These are phyloP conservation scores for Pantherophis alleghaniensis DNA, from an alignment of 2,797 vertebrate species.

Conservation along the genomic window DNA sequence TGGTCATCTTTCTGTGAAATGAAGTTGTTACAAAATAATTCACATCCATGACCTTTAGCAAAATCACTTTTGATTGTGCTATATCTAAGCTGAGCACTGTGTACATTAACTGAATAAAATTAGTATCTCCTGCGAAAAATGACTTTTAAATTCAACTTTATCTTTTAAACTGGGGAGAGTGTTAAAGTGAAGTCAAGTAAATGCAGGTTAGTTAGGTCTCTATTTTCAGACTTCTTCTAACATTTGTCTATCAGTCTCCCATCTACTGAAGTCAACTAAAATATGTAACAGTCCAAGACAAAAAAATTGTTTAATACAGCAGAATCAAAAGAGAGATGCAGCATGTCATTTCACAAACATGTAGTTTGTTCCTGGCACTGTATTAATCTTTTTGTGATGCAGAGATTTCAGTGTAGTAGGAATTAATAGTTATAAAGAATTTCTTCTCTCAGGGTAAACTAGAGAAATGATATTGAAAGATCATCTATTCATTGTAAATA, in stretches of 20 bases:
- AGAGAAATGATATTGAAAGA: background rate
- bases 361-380: background rate
- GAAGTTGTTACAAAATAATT: background rate
- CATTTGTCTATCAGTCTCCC: background rate
- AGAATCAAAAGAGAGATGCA: background rate
- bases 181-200: background rate
- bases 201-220: background rate
- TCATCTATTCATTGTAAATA: background rate
- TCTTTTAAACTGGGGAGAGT: background rate
- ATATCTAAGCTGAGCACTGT: background rate
- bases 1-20: background rate
- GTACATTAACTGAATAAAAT: background rate
- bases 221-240: background rate
- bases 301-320: background rate
- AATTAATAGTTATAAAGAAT: background rate
- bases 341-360: background rate
- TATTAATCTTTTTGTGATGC: background rate
- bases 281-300: background rate
- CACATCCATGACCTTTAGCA: background rate
- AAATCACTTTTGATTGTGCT: background rate
- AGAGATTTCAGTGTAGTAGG: background rate
- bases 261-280: background rate
- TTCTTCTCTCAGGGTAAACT: background rate
- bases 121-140: background rate
- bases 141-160: background rate